A percentile compares a stretch with the other conserved stretches of the same genome.
phyloP scores from a whole-genome alignment of 1,140 invertebrate genomes.

The Parapsyche elsis region DNA sequence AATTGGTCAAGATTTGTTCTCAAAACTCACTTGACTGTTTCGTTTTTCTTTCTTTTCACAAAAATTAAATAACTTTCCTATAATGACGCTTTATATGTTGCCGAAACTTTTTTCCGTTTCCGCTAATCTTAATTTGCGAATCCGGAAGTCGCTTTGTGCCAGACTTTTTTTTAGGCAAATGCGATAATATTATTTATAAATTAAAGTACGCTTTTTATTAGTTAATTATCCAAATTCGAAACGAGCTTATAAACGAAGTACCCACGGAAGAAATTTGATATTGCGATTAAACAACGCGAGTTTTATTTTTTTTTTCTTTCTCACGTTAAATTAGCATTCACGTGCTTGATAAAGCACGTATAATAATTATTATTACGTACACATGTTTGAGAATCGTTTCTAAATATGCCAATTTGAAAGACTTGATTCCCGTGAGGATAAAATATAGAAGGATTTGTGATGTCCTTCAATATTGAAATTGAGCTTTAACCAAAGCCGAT shows the following conservation, averaged over 20 bases:
- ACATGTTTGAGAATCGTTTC: not conserved
- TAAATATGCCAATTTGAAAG: not conserved
- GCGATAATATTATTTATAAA: too few species aligned
- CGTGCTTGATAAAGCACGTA: not conserved
- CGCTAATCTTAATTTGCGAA: not conserved
- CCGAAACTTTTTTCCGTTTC: constrained; percentile 14
- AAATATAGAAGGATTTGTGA: not conserved
- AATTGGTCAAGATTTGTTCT: too few species aligned
- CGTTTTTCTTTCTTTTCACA: not conserved
- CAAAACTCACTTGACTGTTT: not conserved
- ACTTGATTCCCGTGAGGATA: not conserved
- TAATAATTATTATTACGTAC: not conserved
- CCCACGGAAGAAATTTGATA: too few species aligned
- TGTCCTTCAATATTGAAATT: constrained; percentile 24
- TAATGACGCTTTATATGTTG: not conserved
- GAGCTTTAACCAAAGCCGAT: not conserved
- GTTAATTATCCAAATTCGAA: too few species aligned
- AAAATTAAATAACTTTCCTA: constrained; percentile 11
- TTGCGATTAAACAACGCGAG: too few species aligned
- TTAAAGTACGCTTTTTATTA: too few species aligned
- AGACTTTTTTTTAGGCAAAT: too few species aligned
- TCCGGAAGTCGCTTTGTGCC: not conserved
- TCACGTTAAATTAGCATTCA: not conserved
- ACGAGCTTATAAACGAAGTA: too few species aligned
- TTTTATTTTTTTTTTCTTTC: too few species aligned